Conservation (phyloP, 2,797 vertebrate genomes). For the Melanotaenia parkinsoni region DNA sequence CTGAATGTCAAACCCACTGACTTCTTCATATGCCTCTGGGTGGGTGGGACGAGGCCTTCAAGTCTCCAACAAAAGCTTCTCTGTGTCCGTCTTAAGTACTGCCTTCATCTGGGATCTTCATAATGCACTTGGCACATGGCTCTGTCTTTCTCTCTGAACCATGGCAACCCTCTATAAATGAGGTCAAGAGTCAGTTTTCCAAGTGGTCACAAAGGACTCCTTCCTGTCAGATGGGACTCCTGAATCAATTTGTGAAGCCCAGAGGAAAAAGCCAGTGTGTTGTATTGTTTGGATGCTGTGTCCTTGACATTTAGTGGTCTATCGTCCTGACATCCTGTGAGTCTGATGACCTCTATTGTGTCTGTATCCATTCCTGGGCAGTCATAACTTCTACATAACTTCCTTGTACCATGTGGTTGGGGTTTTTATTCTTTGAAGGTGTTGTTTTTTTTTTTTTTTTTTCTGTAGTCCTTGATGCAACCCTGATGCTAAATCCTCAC, state of each 20-base stretch:
- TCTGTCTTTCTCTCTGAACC: slow-evolving; percentile 50
- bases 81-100: slow-evolving; percentile 60
- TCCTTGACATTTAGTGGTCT: slow-evolving; percentile 50
- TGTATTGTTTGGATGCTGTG: slow-evolving; percentile 45
- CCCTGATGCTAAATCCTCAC: slow-evolving; percentile 20
- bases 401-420: neutral
- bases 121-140: slow-evolving; percentile 67
- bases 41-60: slow-evolving; percentile 59
- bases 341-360: slow-evolving; percentile 54
- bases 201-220: slow-evolving; percentile 48
- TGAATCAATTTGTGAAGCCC: slow-evolving; percentile 40
- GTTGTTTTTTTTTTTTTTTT: slow-evolving; percentile 14
- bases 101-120: slow-evolving; percentile 56
- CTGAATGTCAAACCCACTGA: slow-evolving; percentile 58
- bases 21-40: slow-evolving; percentile 45
- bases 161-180: slow-evolving; percentile 41
- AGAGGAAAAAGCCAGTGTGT: slow-evolving; percentile 16
- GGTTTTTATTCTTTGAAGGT: slow-evolving; percentile 13
- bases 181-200: slow-evolving; percentile 62
- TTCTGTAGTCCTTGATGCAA: slow-evolving; percentile 11
- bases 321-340: slow-evolving; percentile 46
- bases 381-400: slow-evolving; percentile 13
- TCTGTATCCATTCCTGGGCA: slow-evolving; percentile 31
- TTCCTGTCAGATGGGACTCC: slow-evolving; percentile 42
- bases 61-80: slow-evolving; percentile 71